A percentile compares a stretch with the other conserved stretches of the same genome.
phyloP scores from a whole-genome alignment of 2,888 invertebrate species.

The Drosophila mercatorum region DNA sequence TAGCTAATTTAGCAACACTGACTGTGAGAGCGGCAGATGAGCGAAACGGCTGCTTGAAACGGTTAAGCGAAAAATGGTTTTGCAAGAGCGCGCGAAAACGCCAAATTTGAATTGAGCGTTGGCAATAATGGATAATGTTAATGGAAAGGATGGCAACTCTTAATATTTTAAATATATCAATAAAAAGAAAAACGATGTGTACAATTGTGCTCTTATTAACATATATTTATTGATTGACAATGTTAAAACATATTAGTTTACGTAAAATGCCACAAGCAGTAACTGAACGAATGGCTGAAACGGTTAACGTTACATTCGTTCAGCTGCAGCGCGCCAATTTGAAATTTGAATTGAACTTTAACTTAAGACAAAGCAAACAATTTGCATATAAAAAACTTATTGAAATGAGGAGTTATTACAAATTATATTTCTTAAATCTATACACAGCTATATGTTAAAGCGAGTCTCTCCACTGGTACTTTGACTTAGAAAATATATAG shows the following conservation, averaged over 20 bases:
- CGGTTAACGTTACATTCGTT: background rate
- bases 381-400: background rate
- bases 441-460: slow-evolving; percentile 2
- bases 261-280: background rate
- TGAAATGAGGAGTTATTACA: background rate
- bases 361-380: background rate
- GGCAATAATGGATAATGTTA: background rate
- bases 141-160: slow-evolving; percentile 5
- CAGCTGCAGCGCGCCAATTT: background rate
- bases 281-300: background rate
- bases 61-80: slow-evolving; percentile 36
- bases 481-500: slow-evolving; percentile 1
- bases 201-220: background rate
- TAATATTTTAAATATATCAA: background rate
- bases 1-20: background rate
- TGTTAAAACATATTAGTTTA: background rate
- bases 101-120: background rate
- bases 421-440: slow-evolving; percentile 1
- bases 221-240: slow-evolving; percentile 14
- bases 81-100: slow-evolving; percentile 21
- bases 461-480: slow-evolving; percentile 11
- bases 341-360: background rate
- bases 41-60: slow-evolving; percentile 49
- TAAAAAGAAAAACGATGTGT: background rate
- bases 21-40: slow-evolving; percentile 9